A percentile compares a stretch with the other conserved stretches of the same genome.
phyloP scores from a whole-genome alignment of 2,888 invertebrate genomes.

The Sceliomorpha sp. region DNA sequence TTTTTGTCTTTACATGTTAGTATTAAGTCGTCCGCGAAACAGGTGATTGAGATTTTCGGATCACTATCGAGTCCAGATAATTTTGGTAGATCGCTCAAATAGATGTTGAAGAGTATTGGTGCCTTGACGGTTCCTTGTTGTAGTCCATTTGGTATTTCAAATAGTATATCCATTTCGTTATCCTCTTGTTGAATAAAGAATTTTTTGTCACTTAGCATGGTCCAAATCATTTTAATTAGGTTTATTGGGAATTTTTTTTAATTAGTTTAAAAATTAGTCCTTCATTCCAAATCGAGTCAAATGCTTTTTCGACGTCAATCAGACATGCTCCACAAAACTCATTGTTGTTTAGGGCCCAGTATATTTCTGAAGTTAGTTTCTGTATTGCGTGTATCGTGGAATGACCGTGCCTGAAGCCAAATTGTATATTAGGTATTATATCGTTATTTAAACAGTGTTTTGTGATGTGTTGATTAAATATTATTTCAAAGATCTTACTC shows the following conservation, averaged over 20 bases:
- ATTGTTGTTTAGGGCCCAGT: background rate
- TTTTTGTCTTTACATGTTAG: constrained; percentile 16
- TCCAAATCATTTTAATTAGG: constrained; percentile 23
- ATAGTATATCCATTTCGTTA: constrained; percentile 1
- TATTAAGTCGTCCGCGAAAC: constrained; percentile 47
- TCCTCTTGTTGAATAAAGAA: constrained; percentile 17
- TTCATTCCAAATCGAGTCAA: constrained; percentile 37
- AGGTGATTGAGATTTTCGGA: background rate
- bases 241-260: constrained; percentile 32
- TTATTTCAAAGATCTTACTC: constrained; percentile 58
- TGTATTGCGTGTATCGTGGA: constrained; percentile 51
- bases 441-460: constrained; percentile 17
- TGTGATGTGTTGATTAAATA: constrained; percentile 33
- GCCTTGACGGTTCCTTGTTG: constrained; percentile 47
- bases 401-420: constrained; percentile 46
- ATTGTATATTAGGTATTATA: constrained; percentile 51
- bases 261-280: constrained; percentile 42
- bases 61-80: constrained; percentile 21
- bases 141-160: constrained; percentile 18
- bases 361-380: constrained; percentile 8
- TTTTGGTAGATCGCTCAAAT: constrained; percentile 30
- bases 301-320: constrained; percentile 13
- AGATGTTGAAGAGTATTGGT: constrained; percentile 51
- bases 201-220: constrained; percentile 35
- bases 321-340: constrained; percentile 8